Conservation (phyloP, 1,140 invertebrate genomes). For the Philopotamus ludificatus region DNA sequence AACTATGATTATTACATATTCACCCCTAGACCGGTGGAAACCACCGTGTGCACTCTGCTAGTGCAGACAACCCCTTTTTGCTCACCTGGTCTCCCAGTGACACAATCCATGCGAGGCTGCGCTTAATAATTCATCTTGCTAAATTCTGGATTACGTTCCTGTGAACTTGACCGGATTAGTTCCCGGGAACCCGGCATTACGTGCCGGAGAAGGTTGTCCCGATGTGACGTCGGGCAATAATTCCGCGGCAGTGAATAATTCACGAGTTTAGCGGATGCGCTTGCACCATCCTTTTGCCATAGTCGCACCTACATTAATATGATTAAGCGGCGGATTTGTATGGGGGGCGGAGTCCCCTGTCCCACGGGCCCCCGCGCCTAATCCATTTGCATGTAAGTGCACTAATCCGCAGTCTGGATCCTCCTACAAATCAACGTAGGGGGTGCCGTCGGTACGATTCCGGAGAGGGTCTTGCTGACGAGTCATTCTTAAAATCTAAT, state of each 20-base stretch:
- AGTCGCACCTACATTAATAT: conserved; percentile 25
- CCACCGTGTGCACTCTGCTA: too few species aligned
- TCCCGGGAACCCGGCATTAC: not conserved
- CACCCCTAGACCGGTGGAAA: too few species aligned
- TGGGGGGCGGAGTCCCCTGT: not conserved
- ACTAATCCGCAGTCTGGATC: conserved; percentile 34
- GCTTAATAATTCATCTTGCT: too few species aligned
- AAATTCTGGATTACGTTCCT: too few species aligned
- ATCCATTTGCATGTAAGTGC: conserved; percentile 40
- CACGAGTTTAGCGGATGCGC: not conserved
- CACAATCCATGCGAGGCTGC: too few species aligned
- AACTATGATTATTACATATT: too few species aligned
- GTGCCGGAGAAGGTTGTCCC: not conserved
- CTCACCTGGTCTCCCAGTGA: too few species aligned
- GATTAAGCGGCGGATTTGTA: conserved; percentile 26
- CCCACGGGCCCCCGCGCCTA: conserved; percentile 16
- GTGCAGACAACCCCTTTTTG: too few species aligned
- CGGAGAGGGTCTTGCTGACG: not conserved
- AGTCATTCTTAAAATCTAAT: not conserved
- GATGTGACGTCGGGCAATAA: conserved; percentile 11
- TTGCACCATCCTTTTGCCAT: conserved; percentile 4
- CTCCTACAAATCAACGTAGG: conserved; percentile 19
- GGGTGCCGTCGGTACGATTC: not conserved
- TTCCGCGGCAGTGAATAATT: conserved; percentile 5
- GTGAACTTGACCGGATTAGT: too few species aligned